Base-by-base conservation (phyloP, 2,797 vertebrate genomes). In the Ctenopoma kingsleyae region DNA sequence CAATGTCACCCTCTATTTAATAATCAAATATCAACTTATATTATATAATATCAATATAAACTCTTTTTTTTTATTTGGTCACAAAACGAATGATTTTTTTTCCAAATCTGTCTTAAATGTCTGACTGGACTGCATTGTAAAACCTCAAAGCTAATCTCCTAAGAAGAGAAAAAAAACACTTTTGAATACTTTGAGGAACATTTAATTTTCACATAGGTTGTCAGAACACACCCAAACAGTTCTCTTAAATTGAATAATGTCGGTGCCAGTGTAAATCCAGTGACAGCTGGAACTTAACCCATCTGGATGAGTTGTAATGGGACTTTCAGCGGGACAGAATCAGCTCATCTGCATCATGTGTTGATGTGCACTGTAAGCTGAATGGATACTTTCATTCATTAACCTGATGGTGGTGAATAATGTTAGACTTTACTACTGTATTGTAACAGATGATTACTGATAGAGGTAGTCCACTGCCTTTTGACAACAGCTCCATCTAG, bases 401-500 rank as follows among this genome's bases (percentile, higher is more conserved):
- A 80, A 70, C 44, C 60, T 40, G 62, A 76, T 67, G 13, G 9
- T 36, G 35, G 35, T 12, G 4, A 12, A 12, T 36, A 2, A 36
- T 12, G 9, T 12, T 30, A 30, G 23, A 25, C 13, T 36, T 8
- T n/a, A 27, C 40, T 44, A 40, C 8, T 55, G 17, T 19, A 52
- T 16, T 49, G 22, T 47, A 38, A 32, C 53, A 32, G 1, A 36
- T 41, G 20, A 7, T 32, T 9, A 8, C 30, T 32, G 30, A 32
- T 8, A 12, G 25, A 16, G 6, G 16, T 15, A 1, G 20, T 10
- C 1, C 2, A 8, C 16, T 36, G 12, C 1, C 47, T 11, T 60
- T 75, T 59, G 64, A 23, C 71, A 82, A 72, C 71, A 78, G 41
- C 81, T 8, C 78, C 83, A 81, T 84, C 89, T 87, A 84, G 69